Evolutionary conservation across 2,113 vertebrate species (phyloP), one percentile per base, ranked within the genome.

Genomic region (Cryptotis parvus): DNA sequence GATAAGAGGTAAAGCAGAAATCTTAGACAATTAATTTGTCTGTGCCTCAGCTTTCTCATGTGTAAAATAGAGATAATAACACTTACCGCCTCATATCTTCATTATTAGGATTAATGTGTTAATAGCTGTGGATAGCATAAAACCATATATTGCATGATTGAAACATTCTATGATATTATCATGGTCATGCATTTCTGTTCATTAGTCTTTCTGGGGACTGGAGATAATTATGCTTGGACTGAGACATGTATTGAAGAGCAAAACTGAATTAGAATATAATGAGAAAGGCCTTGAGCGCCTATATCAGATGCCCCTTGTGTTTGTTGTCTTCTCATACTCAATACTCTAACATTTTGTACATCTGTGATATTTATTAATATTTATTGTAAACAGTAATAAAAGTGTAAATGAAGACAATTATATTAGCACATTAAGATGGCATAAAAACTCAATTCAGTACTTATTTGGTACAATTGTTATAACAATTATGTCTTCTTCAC

Each of bases 331-430:
- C n/a, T n/a, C n/a, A 63, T 3, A 65, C 92, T 88, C 45, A 45
- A 10, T 12, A 45, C 6, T 49, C 35, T 20, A 69, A 27, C 74
- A 37, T 73, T 77, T 68, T 81, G 22, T 78, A 55, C 58, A 75
- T 70, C 58, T 83, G 39, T 90, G 68, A 85, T 61, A 43, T 10
- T 24, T 74, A 39, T 9, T 58, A 10, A 81, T 45, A 69, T 72
- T 77, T 73, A 29, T 84, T 73, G 7, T 76, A 77, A 94, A 80
- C 31, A 87, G 8, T 87, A 35, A 84, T 31, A 81, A 84, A 90
- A 77, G 81, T 73, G 6, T 81, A 84, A 55, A 72, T 9, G 18
- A 82, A 45, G 55, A 73, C 63, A 93, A 93, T 12, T 35, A 69
- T 27, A 63, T 79, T 24, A 79, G 73, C 82, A 43, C 29, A 92